These are phyloP conservation scores for Phylloscopus trochiloides DNA, from an alignment of 2,113 vertebrate species.

Conservation along the genomic window DNA sequence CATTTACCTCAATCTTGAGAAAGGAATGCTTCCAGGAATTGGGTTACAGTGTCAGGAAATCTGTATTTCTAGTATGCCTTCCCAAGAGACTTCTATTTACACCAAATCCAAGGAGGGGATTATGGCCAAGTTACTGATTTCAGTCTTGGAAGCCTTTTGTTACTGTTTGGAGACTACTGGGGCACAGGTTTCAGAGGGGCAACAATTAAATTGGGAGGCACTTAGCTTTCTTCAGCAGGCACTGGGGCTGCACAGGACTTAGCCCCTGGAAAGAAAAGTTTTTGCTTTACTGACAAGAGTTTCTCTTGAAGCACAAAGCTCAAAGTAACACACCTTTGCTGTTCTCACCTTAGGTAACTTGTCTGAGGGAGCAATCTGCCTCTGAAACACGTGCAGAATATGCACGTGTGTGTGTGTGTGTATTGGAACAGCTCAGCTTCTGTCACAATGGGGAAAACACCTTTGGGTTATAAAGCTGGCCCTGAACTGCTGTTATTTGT, in stretches of 20 bases:
- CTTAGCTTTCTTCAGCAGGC: not conserved
- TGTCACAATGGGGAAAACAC: not conserved
- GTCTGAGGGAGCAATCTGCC: not conserved
- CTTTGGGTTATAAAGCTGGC: not conserved
- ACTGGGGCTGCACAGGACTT: not conserved
- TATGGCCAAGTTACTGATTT: slow-evolving; percentile 32
- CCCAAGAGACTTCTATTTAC: slow-evolving; percentile 33
- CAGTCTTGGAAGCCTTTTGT: slow-evolving; percentile 23
- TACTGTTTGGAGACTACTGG: not conserved
- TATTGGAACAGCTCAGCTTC: not conserved
- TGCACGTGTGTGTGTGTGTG: not conserved
- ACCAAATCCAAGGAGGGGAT: slow-evolving; percentile 21
- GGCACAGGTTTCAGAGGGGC: not conserved
- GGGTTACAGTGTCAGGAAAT: slow-evolving; percentile 36
- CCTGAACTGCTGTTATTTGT: not conserved
- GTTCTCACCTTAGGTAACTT: not conserved
- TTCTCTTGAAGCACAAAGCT: not conserved
- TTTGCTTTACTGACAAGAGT: fast-evolving
- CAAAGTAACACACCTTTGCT: not conserved
- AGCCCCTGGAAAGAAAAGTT: not conserved
- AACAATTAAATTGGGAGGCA: not conserved
- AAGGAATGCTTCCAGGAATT: slow-evolving; percentile 51
- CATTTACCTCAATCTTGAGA: slow-evolving; percentile 12
- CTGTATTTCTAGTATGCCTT: not conserved
- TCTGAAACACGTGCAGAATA: not conserved